Conservation (phyloP, 2,888 invertebrate genomes). For the Osedax fenrisi region DNA sequence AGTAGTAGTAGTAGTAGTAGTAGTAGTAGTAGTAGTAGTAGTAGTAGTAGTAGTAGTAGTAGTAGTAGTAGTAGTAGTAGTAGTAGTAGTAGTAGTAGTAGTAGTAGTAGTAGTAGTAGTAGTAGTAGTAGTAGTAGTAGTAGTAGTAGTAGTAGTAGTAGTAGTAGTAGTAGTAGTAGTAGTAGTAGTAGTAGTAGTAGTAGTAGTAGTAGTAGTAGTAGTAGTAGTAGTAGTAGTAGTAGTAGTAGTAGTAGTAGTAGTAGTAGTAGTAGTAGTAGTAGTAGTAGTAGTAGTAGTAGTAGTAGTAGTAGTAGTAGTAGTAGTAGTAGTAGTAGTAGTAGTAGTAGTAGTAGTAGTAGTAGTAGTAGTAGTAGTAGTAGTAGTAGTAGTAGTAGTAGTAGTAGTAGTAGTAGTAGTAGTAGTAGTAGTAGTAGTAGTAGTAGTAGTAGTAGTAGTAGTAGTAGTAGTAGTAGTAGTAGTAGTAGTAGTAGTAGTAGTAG, state of each 20-base stretch:
- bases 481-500: constrained; percentile 18
- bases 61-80: constrained; percentile 20
- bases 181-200: constrained; percentile 17
- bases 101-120: constrained; percentile 16
- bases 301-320: constrained; percentile 20
- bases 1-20: constrained; percentile 22
- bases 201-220: constrained; percentile 22
- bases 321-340: constrained; percentile 3
- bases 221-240: constrained; percentile 22
- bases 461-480: constrained; percentile 21
- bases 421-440: constrained; percentile 21
- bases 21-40: constrained; percentile 19
- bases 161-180: constrained; percentile 6
- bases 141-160: neutral
- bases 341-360: constrained; percentile 14
- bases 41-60: constrained; percentile 21
- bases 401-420: constrained; percentile 20
- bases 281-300: constrained; percentile 18
- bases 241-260: constrained; percentile 20
- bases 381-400: constrained; percentile 22
- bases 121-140: constrained; percentile 14
- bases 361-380: constrained; percentile 18
- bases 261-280: constrained; percentile 21
- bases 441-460: constrained; percentile 20
- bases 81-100: constrained; percentile 17